Conservation (phyloP, 2,113 vertebrate species). For the Hyla sarda region DNA sequence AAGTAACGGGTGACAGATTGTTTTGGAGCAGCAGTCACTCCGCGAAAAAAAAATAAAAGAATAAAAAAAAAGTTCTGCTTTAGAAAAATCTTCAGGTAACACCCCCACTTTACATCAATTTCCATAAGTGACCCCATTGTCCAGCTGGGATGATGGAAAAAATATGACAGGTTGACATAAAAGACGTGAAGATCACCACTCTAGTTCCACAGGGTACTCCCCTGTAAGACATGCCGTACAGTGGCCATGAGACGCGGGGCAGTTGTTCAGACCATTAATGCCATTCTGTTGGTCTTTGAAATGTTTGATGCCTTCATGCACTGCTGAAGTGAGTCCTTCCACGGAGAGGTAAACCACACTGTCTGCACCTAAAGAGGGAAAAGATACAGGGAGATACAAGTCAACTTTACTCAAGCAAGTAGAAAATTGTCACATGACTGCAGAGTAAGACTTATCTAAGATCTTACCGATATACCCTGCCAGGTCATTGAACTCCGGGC, state of each 20-base stretch:
- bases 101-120: not conserved
- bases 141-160: not conserved
- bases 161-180: not conserved
- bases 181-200: slow-evolving; percentile 80
- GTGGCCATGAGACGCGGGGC: slow-evolving; percentile 75
- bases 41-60: slow-evolving; percentile 15
- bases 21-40: slow-evolving; percentile 11
- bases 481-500: slow-evolving; percentile 90
- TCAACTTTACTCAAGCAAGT: not conserved
- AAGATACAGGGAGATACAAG: not conserved
- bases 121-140: not conserved
- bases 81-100: not conserved
- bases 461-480: slow-evolving; percentile 90
- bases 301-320: slow-evolving; percentile 82
- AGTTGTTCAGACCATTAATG: slow-evolving; percentile 66
- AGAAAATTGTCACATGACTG: not conserved
- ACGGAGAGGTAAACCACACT: slow-evolving; percentile 94
- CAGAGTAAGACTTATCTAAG: not conserved
- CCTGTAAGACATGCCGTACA: slow-evolving; percentile 96
- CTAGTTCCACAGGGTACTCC: slow-evolving; percentile 91
- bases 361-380: slow-evolving; percentile 81
- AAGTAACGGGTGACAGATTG: not conserved
- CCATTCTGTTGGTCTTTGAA: slow-evolving; percentile 70
- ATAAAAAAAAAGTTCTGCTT: not conserved
- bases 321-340: slow-evolving; percentile 90